Base-by-base conservation (phyloP, 2,888 invertebrate species). In the Drosophila kuntzei region DNA sequence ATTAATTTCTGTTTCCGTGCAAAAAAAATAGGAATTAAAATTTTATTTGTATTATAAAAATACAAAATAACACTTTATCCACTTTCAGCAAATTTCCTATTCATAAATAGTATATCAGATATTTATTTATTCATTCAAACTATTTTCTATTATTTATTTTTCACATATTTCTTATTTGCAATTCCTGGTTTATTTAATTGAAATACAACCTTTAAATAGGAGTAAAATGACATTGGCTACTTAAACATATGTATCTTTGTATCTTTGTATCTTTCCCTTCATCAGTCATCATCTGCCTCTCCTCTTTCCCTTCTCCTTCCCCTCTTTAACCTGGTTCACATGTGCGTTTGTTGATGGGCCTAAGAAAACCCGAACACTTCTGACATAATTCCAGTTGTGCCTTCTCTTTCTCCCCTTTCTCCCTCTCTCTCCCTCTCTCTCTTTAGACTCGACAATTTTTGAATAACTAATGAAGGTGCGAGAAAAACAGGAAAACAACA, bases 391-490 rank as follows among this genome's bases (percentile, higher is more conserved):
- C 73, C 89, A 83, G 83, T 88, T 80, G 81, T 71, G 89, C 57
- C 60, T 12, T 27, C 55, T 18, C 46, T 20, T 27, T 34, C 20
- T 46, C 16, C 11, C 55, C 49, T 27, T 53, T 5, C 12, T 3
- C 3, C 11, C 29, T 11, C n/a, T 34, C n/a, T 6, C 6, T 34
- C 7, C 27, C n/a, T n/a, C 34, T 32, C 12, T 25, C 2, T 32
- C 4, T 5, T 5, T n/a, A 5, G 5, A 32, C 82, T 81, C 76
- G 57, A 87, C 81, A 65, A 87, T 89, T 84, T 87, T 89, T 89
- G 84, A 89, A 89, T 84, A 89, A 89, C 85, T 89, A 84, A 89
- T 84, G 84, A 84, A 87, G 89, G 87, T 89, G 84, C 74, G 80
- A 83, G 74, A 68, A 74, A 69, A 79, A 85, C 51, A 51, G 50